These are phyloP conservation scores for Hepsetus odoe DNA, from an alignment of 2,113 vertebrate species.

Conservation along the genomic window DNA sequence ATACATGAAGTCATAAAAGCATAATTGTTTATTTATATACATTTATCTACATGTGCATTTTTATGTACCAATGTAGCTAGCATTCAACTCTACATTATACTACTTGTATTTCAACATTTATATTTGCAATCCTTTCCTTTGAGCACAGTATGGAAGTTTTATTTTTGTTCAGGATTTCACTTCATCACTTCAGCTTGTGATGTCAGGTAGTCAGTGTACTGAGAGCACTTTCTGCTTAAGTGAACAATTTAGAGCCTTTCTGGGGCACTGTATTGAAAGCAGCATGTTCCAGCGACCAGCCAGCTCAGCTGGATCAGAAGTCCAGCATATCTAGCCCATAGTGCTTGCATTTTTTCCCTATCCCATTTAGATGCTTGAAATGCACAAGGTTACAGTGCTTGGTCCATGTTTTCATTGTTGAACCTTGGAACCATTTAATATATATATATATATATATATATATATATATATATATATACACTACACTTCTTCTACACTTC, in stretches of 20 bases:
- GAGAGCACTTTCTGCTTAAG: conserved; percentile 22
- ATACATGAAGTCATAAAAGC: neutral
- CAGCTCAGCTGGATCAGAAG: conserved; percentile 3
- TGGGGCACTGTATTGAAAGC: conserved; percentile 22
- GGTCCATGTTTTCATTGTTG: neutral
- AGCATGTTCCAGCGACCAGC: neutral
- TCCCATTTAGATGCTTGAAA: conserved; percentile 4
- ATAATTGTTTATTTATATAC: neutral
- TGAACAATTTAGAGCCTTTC: conserved; percentile 32
- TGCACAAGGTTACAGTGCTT: neutral
- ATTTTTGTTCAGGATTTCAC: neutral
- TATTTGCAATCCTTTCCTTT: neutral
- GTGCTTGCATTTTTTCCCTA: conserved; percentile 2
- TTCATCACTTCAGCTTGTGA: conserved; percentile 4
- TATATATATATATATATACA: neutral
- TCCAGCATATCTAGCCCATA: neutral
- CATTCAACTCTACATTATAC: too few relatives aligned
- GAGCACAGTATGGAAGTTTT: neutral
- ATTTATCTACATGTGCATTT: too few relatives aligned
- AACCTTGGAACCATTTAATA: neutral
- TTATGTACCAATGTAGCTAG: too few relatives aligned
- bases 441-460: neutral
- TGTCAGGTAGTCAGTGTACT: conserved; percentile 14
- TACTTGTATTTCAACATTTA: neutral
- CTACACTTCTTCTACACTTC: neutral